phyloP scores from a whole-genome alignment of 2,888 invertebrate genomes.

The Luperina testacea region DNA sequence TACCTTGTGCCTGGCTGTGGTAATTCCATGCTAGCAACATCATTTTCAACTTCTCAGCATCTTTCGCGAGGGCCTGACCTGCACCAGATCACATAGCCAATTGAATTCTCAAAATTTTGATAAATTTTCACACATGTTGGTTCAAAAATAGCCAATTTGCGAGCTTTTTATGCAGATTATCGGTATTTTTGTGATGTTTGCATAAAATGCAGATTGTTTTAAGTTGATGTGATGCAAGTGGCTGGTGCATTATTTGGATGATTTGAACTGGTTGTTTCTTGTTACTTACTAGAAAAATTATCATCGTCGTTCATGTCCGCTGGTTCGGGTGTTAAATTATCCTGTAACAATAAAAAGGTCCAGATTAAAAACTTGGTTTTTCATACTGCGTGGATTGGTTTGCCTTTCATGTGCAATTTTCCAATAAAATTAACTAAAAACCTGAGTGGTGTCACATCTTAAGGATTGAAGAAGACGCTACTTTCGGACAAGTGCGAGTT shows the following conservation, averaged over 20 bases:
- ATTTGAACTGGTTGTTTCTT: background rate
- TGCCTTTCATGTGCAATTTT: background rate
- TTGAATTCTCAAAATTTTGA: slow-evolving; percentile 80
- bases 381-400: background rate
- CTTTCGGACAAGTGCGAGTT: background rate
- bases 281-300: slow-evolving; percentile 92
- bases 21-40: slow-evolving; percentile 97
- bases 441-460: background rate
- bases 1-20: slow-evolving; percentile 94
- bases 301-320: slow-evolving; percentile 93
- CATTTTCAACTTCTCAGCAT: slow-evolving; percentile 96
- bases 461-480: background rate
- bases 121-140: slow-evolving; percentile 72
- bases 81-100: slow-evolving; percentile 89
- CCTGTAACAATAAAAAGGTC: slow-evolving; percentile 89
- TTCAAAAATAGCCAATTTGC: slow-evolving; percentile 76
- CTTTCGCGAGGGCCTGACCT: slow-evolving; percentile 92
- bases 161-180: slow-evolving; percentile 75
- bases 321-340: slow-evolving; percentile 93
- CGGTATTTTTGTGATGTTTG: slow-evolving; percentile 50
- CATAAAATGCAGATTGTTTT: slow-evolving; percentile 79
- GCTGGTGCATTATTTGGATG: slow-evolving; percentile 66
- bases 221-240: slow-evolving; percentile 89
- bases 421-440: background rate
- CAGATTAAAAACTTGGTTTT: background rate